phyloP scores from a whole-genome alignment of 1,140 invertebrate genomes.

The Goniozus legneri region DNA sequence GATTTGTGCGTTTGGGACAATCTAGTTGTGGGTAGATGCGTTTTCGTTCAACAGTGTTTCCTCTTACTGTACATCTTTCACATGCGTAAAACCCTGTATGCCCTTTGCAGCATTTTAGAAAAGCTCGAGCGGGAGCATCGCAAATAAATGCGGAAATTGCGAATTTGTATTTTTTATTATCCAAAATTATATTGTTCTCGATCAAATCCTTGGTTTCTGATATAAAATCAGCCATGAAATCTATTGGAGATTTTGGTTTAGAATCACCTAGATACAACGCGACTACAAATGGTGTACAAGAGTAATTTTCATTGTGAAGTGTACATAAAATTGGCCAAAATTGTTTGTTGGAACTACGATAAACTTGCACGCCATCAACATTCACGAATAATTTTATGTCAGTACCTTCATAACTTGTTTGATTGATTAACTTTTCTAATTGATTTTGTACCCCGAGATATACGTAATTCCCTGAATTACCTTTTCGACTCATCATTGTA shows the following conservation, averaged over 20 bases:
- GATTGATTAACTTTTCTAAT: constrained; percentile 12
- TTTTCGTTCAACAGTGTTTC: constrained; percentile 11
- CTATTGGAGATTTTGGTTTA: constrained; percentile 11
- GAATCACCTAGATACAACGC: constrained; percentile 14
- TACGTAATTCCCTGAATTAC: constrained; percentile 9
- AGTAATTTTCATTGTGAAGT: constrained; percentile 9
- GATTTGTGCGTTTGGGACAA: constrained; percentile 9
- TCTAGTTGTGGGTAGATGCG: constrained; percentile 12
- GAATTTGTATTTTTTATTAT: constrained; percentile 8
- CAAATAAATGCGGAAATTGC: constrained; percentile 12
- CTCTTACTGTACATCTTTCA: constrained; percentile 17
- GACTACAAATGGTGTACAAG: constrained; percentile 8
- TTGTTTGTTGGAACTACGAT: constrained; percentile 14
- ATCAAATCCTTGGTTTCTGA: constrained; percentile 6
- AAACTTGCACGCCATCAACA: constrained; percentile 18
- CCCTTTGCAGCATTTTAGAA: constrained; percentile 14
- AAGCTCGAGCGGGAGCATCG: constrained; percentile 14
- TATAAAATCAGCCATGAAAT: constrained; percentile 13
- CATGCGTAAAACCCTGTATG: constrained; percentile 18
- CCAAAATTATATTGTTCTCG: constrained; percentile 4
- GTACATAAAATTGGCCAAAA: constrained; percentile 16
- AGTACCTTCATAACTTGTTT: constrained; percentile 10
- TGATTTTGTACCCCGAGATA: constrained; percentile 17
- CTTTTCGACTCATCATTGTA: too few relatives aligned
- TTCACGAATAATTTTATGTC: constrained; percentile 18